These are phyloP conservation scores for Anoplophora glabripennis DNA, from an alignment of 1,140 invertebrate species.

Conservation along the genomic window DNA sequence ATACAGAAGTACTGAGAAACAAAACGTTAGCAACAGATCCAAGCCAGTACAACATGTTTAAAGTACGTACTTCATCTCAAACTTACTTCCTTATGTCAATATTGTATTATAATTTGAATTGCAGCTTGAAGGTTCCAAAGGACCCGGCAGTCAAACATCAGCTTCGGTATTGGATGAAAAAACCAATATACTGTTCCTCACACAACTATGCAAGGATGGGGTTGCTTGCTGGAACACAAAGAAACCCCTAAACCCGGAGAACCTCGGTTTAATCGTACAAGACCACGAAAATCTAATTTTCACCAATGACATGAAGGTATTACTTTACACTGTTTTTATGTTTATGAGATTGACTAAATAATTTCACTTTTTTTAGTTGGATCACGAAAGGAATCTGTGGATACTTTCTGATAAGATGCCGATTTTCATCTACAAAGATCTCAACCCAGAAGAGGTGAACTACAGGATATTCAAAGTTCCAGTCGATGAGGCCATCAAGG, in stretches of 20 bases:
- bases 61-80: conserved; percentile 28
- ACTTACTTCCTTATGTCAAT: not conserved
- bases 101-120: conserved; percentile 32
- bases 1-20: conserved; percentile 67
- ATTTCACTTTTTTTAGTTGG: conserved; percentile 49
- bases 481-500: conserved; percentile 56
- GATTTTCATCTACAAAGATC: conserved; percentile 57
- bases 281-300: conserved; percentile 62
- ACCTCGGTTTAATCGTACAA: conserved; percentile 57
- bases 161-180: conserved; percentile 59
- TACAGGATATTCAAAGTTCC: conserved; percentile 61
- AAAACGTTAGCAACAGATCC: conserved; percentile 52
- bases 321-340: conserved; percentile 2
- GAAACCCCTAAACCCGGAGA: conserved; percentile 54
- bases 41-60: conserved; percentile 40
- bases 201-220: conserved; percentile 63
- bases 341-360: not conserved
- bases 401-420: conserved; percentile 67
- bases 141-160: conserved; percentile 58
- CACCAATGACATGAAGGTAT: conserved; percentile 65
- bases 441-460: conserved; percentile 59
- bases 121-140: conserved; percentile 59
- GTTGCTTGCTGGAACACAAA: conserved; percentile 70
- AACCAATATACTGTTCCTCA: conserved; percentile 62
- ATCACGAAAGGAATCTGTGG: conserved; percentile 60